Evolutionary conservation across 2,888 invertebrate species (phyloP).

Genomic region (Lottia scabra): DNA sequence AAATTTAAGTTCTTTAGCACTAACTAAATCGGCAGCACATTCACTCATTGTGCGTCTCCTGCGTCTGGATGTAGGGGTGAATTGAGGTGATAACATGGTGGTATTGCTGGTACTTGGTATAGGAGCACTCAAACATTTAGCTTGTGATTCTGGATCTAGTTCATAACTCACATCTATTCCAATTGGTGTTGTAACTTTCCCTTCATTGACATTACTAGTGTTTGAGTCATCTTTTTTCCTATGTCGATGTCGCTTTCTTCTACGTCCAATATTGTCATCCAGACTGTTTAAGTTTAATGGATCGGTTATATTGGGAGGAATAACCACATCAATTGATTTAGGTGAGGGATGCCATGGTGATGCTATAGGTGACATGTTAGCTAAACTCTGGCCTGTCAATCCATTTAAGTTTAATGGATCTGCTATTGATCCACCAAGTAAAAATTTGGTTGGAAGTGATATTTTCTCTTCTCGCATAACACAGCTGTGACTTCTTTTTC

Average conservation of each 20-base stretch:
- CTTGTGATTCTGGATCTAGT: neutral
- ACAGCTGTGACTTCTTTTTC: constrained; percentile 26
- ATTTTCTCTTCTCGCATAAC: constrained; percentile 58
- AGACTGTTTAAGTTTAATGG: constrained; percentile 81
- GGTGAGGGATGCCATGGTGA: constrained; percentile 88
- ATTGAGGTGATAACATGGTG: constrained; percentile 59
- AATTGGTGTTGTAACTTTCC: neutral
- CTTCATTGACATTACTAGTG: constrained; percentile 5
- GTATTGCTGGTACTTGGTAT: constrained; percentile 44
- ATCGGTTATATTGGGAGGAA: constrained; percentile 92
- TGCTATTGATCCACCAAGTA: constrained; percentile 93
- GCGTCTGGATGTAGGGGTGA: constrained; percentile 48
- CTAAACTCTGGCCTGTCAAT: constrained; percentile 74
- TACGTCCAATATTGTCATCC: constrained; percentile 53
- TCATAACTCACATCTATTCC: constrained; percentile 14
- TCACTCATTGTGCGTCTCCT: constrained; percentile 53
- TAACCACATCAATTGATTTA: constrained; percentile 86
- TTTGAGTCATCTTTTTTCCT: constrained; percentile 34
- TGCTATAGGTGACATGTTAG: constrained; percentile 91
- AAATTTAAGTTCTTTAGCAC: constrained; percentile 31
- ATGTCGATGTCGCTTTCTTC: constrained; percentile 45
- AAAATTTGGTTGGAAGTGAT: constrained; percentile 91
- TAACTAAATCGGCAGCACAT: constrained; percentile 24
- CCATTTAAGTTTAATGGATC: constrained; percentile 95
- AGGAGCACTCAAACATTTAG: neutral